phyloP scores from a whole-genome alignment of 2,888 invertebrate genomes.

The Habroteleia sp. region DNA sequence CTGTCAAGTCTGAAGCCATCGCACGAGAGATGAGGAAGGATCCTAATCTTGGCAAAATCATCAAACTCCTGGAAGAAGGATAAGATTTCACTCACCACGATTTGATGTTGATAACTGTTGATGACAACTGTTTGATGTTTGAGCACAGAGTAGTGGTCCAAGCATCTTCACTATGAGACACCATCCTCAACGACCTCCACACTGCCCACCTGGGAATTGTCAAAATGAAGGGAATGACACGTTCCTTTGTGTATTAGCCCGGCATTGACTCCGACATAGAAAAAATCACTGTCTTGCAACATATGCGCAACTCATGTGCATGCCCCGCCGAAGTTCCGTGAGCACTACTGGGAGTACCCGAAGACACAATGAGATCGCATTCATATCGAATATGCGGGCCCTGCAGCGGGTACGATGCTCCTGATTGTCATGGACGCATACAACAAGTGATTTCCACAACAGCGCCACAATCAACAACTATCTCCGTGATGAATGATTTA shows the following conservation, averaged over 20 bases:
- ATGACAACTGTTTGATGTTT: too few relatives aligned
- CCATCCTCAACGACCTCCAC: too few relatives aligned
- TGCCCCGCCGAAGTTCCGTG: slow-evolving; percentile 22
- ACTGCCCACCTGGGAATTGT: too few relatives aligned
- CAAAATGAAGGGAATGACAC: too few relatives aligned
- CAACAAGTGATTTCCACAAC: slow-evolving; percentile 9
- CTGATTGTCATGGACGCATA: slow-evolving; percentile 8
- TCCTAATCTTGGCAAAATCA: too few relatives aligned
- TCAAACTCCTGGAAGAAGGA: too few relatives aligned
- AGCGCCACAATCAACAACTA: slow-evolving; percentile 16
- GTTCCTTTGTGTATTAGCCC: slow-evolving; percentile 35
- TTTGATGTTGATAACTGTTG: too few relatives aligned
- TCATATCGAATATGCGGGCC: slow-evolving; percentile 44
- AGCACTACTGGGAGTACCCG: slow-evolving; percentile 40
- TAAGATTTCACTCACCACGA: too few relatives aligned
- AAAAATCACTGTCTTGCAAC: neutral
- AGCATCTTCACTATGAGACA: too few relatives aligned
- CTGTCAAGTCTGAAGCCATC: slow-evolving; percentile 16
- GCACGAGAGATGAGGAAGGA: slow-evolving; percentile 23
- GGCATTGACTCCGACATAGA: slow-evolving; percentile 43
- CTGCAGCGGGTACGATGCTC: slow-evolving; percentile 6
- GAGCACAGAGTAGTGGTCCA: too few relatives aligned
- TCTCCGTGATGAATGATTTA: slow-evolving; percentile 2
- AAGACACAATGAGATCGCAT: slow-evolving; percentile 24
- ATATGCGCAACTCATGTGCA: slow-evolving; percentile 32